A percentile compares a stretch with the other conserved stretches of the same genome.
Conservation (phyloP, 2,888 invertebrate genomes). For the Drosophila quinaria region DNA sequence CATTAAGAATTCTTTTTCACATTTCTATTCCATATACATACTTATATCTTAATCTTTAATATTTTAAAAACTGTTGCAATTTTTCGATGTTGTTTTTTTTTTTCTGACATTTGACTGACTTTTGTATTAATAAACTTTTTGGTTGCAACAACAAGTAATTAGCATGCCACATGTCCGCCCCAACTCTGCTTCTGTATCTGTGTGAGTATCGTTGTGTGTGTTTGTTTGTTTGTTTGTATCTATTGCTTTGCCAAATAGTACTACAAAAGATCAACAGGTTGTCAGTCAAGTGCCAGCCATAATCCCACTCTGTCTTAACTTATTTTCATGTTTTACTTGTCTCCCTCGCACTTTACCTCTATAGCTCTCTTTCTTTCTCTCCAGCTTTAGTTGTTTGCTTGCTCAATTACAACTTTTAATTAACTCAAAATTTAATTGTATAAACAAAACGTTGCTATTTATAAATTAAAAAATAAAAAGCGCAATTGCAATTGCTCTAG, state of each 20-base stretch:
- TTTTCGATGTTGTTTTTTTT: constrained; percentile 5
- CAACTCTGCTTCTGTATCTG: constrained; percentile 10
- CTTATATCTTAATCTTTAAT: neutral
- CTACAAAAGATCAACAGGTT: constrained; percentile 65
- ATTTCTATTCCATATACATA: neutral
- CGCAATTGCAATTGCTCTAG: neutral
- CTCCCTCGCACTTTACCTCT: neutral
- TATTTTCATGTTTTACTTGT: constrained; percentile 9
- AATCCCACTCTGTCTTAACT: constrained; percentile 25
- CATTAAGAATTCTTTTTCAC: neutral
- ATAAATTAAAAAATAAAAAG: neutral
- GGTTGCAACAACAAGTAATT: constrained; percentile 37
- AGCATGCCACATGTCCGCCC: constrained; percentile 57
- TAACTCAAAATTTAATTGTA: constrained; percentile 19
- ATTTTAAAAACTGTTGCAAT: neutral
- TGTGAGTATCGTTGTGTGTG: constrained; percentile 7
- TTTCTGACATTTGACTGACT: constrained; percentile 42
- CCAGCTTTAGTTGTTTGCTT: constrained; percentile 5
- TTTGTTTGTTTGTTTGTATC: constrained; percentile 25
- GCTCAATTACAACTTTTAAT: constrained; percentile 24
- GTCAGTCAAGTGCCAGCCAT: constrained; percentile 58
- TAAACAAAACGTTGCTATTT: constrained; percentile 17
- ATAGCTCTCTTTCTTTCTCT: constrained; percentile 1
- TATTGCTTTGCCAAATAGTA: constrained; percentile 38
- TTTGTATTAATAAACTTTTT: constrained; percentile 10